Percentiles rank a stretch among this genome's conserved stretches.
Evolutionary conservation across 1,140 invertebrate genomes (phyloP).

Genomic region (Leguminivora glycinivorella): DNA sequence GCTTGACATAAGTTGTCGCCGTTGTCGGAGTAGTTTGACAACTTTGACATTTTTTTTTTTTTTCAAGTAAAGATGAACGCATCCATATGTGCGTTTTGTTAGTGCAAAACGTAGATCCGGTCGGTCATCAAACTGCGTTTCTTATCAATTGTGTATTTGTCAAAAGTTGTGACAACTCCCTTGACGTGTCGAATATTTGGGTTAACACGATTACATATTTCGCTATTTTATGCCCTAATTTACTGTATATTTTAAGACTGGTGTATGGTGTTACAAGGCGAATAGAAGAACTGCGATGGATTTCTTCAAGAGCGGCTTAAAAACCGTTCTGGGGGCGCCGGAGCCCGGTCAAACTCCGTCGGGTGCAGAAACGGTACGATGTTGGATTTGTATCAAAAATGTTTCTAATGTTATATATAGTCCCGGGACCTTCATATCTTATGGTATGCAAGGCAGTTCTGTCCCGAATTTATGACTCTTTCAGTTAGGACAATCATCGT

Average conservation of each 20-base stretch:
- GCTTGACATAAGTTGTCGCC: too few relatives aligned
- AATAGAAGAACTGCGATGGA: constrained; percentile 82
- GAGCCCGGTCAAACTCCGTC: constrained; percentile 86
- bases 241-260: constrained; percentile 28
- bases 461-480: background rate
- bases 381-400: constrained; percentile 32
- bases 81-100: constrained; percentile 7
- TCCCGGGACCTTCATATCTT: constrained; percentile 4
- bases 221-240: constrained; percentile 34
- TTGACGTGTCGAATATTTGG: constrained; percentile 54
- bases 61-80: background rate
- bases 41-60: background rate
- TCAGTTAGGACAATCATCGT: background rate
- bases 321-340: constrained; percentile 92
- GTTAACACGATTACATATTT: constrained; percentile 37
- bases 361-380: constrained; percentile 90
- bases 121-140: constrained; percentile 15
- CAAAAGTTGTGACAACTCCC: constrained; percentile 36
- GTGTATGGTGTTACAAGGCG: constrained; percentile 32
- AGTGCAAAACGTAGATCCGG: background rate
- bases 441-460: constrained; percentile 2
- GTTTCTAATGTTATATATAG: constrained; percentile 20
- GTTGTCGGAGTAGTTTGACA: too few relatives aligned
- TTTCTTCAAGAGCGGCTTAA: constrained; percentile 91
- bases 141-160: constrained; percentile 22